Percentiles rank a stretch among this genome's conserved stretches.
Conservation (phyloP, 2,113 vertebrate species). For the human (Homo sapiens) region DNA sequence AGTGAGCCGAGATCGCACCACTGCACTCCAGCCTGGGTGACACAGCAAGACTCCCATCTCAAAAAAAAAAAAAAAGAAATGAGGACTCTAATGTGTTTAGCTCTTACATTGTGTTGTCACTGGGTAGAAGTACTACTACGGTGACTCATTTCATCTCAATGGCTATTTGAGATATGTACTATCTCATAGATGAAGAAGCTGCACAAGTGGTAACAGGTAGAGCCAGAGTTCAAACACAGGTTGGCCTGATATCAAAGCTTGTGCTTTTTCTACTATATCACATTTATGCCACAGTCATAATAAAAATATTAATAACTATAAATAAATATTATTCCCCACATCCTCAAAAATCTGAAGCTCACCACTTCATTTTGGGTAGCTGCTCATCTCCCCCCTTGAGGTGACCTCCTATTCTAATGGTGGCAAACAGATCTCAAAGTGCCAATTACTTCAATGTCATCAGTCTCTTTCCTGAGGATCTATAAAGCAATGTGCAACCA, state of each 20-base stretch:
- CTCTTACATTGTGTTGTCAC: background rate
- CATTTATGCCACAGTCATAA: slow-evolving; percentile 2
- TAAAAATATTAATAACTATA: slow-evolving; percentile 28
- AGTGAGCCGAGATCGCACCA: too few species aligned
- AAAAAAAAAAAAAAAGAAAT: background rate
- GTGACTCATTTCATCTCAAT: background rate
- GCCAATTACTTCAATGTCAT: background rate
- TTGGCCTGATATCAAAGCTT: background rate
- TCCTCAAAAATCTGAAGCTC: background rate
- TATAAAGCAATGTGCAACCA: background rate
- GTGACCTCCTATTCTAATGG: background rate
- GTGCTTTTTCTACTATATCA: background rate
- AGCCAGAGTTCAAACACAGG: background rate
- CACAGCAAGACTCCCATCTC: too few species aligned
- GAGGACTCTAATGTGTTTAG: background rate
- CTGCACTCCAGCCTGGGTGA: too few species aligned
- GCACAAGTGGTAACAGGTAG: background rate
- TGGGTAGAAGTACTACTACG: background rate
- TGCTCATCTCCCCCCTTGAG: background rate
- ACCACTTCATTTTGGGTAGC: background rate
- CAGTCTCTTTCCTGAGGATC: background rate
- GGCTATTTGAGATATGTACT: background rate
- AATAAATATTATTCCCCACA: background rate
- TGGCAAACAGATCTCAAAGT: background rate
- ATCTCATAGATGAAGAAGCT: background rate